Evolutionary conservation across 2,113 vertebrate species (phyloP).

Genomic region (Grammomys dolichurus): DNA sequence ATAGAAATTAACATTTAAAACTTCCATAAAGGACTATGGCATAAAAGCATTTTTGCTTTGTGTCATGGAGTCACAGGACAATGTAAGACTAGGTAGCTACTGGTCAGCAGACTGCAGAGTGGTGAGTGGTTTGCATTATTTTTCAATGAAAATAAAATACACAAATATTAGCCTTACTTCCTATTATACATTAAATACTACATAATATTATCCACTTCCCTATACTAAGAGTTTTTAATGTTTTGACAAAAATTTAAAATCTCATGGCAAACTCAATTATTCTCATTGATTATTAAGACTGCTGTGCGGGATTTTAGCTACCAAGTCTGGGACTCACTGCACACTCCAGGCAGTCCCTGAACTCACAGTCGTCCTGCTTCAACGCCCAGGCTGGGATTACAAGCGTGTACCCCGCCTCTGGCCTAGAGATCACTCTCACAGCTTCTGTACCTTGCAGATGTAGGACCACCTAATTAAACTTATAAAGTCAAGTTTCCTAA

Average conservation of each 20-base stretch:
- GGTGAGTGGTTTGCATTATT: neutral
- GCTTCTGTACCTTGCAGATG: neutral
- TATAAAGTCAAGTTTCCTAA: conserved; percentile 10
- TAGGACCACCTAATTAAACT: neutral
- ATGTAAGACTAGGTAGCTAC: neutral
- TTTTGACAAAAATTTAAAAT: conserved; percentile 32
- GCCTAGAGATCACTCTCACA: neutral
- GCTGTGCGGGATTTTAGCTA: neutral
- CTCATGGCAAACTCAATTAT: conserved; percentile 42
- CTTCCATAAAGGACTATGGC: neutral
- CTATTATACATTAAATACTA: neutral
- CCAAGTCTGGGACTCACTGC: neutral
- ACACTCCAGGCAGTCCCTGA: neutral
- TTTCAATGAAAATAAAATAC: neutral
- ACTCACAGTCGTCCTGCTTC: neutral
- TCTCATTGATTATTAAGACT: neutral
- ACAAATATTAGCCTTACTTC: neutral
- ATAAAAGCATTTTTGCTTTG: neutral
- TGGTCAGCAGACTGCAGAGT: neutral
- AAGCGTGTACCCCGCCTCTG: neutral
- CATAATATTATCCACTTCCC: neutral
- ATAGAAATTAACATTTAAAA: conserved; percentile 42
- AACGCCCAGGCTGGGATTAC: neutral
- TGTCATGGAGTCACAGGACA: neutral
- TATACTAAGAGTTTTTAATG: conserved; percentile 21